Base-by-base conservation (phyloP, 37 sponge, comb jelly and placozoan genomes). In the Sycon ciliatum region DNA sequence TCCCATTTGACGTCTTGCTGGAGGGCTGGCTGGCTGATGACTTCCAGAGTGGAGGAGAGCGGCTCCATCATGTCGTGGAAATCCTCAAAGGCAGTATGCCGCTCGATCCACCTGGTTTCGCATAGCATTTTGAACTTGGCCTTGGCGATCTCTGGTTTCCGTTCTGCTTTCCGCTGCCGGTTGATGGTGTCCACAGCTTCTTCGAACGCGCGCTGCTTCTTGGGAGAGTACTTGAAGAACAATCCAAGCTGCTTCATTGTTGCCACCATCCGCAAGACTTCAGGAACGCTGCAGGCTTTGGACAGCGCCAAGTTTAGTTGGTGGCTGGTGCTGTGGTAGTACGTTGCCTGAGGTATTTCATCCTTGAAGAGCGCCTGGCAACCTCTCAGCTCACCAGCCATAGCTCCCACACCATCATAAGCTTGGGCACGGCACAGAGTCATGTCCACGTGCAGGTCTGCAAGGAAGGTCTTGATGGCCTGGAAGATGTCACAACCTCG, bases 281-380 rank as follows among this genome's bases (percentile, higher is more conserved):
- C 60, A 20, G 62, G 22, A 37, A 63, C 34, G 62, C 55, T 23
- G 66, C 67, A 24, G 66, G 38, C 26, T 76, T 76, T 66, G 66
- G 34, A 24, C 66, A 29, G n/a, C n/a, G n/a, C n/a, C n/a, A n/a
- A n/a, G n/a, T n/a, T n/a, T n/a, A n/a, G n/a, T n/a, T n/a, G n/a
- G 66, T 76, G 76, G 38, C 67, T 76, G 76, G 53, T 49, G 36
- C 76, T 66, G 39, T 66, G 54, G 67, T 66, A 68, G 46, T 76
- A 76, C 23, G 54, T 39, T 29, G 67, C 67, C n/a, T 37, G 32
- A 5, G 57, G 54, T n/a, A 68, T 35, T 34, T 39, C 18, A 56
- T 28, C 57, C 29, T 55, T 20, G 32, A 72, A 72, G 22, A 32
- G 27, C 0, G 67, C 67, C 28, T 18, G 20, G 32, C 67, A 76